Evolutionary conservation across 64 coral and sea anemone species (phyloP), one percentile per base, ranked within the genome.

Genomic region (Catalaphyllia jardinei): DNA sequence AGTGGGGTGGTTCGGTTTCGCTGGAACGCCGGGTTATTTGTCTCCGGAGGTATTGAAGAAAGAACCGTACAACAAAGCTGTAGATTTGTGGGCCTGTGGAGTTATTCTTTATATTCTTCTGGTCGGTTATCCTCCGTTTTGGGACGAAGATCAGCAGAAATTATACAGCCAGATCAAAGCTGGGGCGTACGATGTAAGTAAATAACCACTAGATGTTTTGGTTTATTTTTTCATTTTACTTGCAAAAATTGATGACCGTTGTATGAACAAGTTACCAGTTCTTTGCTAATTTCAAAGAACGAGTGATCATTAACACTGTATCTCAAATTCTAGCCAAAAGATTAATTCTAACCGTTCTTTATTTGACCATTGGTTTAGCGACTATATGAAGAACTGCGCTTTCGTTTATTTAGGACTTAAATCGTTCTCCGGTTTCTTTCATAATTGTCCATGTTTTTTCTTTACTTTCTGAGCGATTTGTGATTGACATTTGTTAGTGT

Each of bases 21-120:
- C 97, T 8, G 97, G 97, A 24, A 99, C 97, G 46, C 97, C 97
- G 15, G 97, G 97, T 2, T 99, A 99, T 75, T 79, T 99, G 2
- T 99, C 97, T 65, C 97, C 97, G 74, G 97, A 99, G 90, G 91
- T 99, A 15, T 76, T 99, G 75, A 99, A 99, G 75, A 95, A 95
- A 67, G 97, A 99, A 61, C 77, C 77, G 0, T 99, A 99, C 11
- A 94, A 92, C 31, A 93, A 95, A 65, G 79, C 97, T 0, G 97
- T 99, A 2, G 97, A 99, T 87, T 75, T 99, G 13, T 99, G 97
- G 97, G 97, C 97, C 27, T 95, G 91, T 89, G 97, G 97, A 10
- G 97, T 99, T 12, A 99, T 99, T 78, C 76, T 99, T 13, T 99
- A 99, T 59, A 99, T 99, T 60, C 85, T 99, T 17, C 69, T 99